A percentile compares a stretch with the other conserved stretches of the same genome.
phyloP scores from a whole-genome alignment of 2,888 invertebrate genomes.

The Sphaerophoria rueppellii region DNA sequence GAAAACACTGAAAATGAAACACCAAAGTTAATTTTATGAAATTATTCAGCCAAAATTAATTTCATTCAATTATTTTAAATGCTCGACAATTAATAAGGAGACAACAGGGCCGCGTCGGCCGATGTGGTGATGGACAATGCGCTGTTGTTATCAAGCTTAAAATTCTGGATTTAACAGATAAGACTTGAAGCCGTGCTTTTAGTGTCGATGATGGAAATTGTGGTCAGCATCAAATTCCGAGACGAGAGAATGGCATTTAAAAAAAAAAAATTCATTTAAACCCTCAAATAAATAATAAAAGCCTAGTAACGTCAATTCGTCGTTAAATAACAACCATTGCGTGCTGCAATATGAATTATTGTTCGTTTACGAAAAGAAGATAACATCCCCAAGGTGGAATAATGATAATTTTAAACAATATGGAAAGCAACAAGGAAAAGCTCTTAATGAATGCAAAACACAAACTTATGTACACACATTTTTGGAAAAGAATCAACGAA shows the following conservation, averaged over 20 bases:
- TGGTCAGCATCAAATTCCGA: not conserved
- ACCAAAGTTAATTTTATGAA: slow-evolving; percentile 60
- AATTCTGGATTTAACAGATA: slow-evolving; percentile 23
- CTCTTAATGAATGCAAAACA: slow-evolving; percentile 2
- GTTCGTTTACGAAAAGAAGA: slow-evolving; percentile 4
- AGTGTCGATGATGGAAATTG: not conserved
- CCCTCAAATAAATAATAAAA: slow-evolving; percentile 38
- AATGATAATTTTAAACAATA: slow-evolving; percentile 18
- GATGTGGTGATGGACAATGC: too few species aligned
- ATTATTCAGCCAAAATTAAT: slow-evolving; percentile 62
- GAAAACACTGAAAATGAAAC: slow-evolving; percentile 74
- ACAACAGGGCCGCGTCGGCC: not conserved
- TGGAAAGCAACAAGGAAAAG: slow-evolving; percentile 20
- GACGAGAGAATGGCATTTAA: slow-evolving; percentile 10
- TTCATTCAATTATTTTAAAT: slow-evolving; percentile 49
- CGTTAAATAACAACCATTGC: slow-evolving; percentile 1
- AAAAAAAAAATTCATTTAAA: slow-evolving; percentile 19
- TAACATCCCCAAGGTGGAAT: not conserved
- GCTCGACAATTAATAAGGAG: slow-evolving; percentile 48
- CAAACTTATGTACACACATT: not conserved
- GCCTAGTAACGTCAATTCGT: slow-evolving; percentile 17
- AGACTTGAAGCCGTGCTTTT: not conserved
- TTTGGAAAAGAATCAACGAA: slow-evolving; percentile 28
- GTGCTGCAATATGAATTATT: not conserved
- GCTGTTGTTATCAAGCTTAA: slow-evolving; percentile 34